Percentiles rank a stretch among this genome's conserved stretches.
These are phyloP conservation scores for Heterodera filipjevi DNA, from an alignment of 2,888 invertebrate genomes.

Conservation along the genomic window DNA sequence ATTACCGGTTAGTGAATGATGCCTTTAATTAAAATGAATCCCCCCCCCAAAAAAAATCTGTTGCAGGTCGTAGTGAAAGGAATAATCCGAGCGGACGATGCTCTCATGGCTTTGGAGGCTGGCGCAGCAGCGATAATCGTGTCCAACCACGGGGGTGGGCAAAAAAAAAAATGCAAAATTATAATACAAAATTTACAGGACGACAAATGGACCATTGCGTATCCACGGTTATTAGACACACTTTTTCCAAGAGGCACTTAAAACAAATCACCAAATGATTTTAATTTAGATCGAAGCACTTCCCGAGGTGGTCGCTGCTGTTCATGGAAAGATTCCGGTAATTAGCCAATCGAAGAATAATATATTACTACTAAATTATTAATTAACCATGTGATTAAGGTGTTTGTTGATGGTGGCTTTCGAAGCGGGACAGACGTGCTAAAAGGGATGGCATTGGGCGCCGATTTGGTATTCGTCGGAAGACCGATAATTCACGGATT, in stretches of 20 bases:
- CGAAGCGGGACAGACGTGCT: conserved; percentile 76
- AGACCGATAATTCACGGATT: conserved; percentile 63
- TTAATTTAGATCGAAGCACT: conserved; percentile 56
- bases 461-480: conserved; percentile 76
- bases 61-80: conserved; percentile 61
- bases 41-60: no score
- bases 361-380: no score
- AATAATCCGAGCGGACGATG: conserved; percentile 76
- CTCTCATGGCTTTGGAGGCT: conserved; percentile 75
- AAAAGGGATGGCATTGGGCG: conserved; percentile 87
- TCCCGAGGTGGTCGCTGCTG: conserved; percentile 51
- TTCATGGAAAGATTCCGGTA: conserved; percentile 47
- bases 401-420: conserved; percentile 61
- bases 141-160: conserved; percentile 84
- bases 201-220: conserved; percentile 81
- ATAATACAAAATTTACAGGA: conserved; percentile 79
- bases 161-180: conserved; percentile 13
- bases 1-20: conserved; percentile 40
- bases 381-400: no score
- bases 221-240: conserved; percentile 73
- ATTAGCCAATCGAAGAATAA: conserved; percentile 14
- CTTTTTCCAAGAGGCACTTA: no score
- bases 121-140: conserved; percentile 83
- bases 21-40: no score
- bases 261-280: no score